A percentile compares a stretch with the other conserved stretches of the same genome.
phyloP scores from a whole-genome alignment of 37 sponge, comb jelly and placozoan genomes.

The Corticium candelabrum region DNA sequence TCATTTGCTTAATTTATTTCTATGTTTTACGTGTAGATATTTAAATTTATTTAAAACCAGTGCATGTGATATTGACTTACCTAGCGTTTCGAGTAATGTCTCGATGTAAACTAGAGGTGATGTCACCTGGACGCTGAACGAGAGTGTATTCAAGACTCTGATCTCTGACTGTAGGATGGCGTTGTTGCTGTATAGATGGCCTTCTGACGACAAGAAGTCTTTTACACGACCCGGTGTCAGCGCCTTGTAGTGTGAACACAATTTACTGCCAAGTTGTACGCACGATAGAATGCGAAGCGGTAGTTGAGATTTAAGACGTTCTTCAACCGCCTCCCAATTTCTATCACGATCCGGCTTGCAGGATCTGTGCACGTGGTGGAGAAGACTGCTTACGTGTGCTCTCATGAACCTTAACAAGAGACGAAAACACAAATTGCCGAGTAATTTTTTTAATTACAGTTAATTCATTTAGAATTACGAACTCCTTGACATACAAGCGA shows the following conservation, averaged over 20 bases:
- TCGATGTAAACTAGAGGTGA: conserved; percentile 57
- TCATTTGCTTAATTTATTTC: too few species aligned
- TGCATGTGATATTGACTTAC: too few species aligned
- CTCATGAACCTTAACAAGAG: too few species aligned
- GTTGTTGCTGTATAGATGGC: conserved; percentile 59
- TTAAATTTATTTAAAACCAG: too few species aligned
- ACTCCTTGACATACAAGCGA: too few species aligned
- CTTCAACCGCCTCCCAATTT: conserved; percentile 61
- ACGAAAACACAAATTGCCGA: too few species aligned
- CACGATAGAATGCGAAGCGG: conserved; percentile 62
- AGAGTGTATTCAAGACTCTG: conserved; percentile 57
- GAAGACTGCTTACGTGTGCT: conserved; percentile 46
- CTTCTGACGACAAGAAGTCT: conserved; percentile 34
- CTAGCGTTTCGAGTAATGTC: conserved; percentile 48
- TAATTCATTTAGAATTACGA: too few species aligned
- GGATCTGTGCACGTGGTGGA: conserved; percentile 39
- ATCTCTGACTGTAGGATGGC: conserved; percentile 81
- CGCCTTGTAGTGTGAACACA: conserved; percentile 64
- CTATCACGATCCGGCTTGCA: conserved; percentile 25
- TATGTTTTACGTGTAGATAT: too few species aligned
- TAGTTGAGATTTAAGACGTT: conserved; percentile 61
- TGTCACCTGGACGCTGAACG: conserved; percentile 33
- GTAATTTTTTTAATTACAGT: too few species aligned
- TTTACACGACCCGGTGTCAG: conserved; percentile 29
- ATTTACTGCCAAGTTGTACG: conserved; percentile 75